Percentiles rank a stretch among this genome's conserved stretches.
phyloP scores from a whole-genome alignment of 2,113 vertebrate genomes.

The Oostethus manadensis region DNA sequence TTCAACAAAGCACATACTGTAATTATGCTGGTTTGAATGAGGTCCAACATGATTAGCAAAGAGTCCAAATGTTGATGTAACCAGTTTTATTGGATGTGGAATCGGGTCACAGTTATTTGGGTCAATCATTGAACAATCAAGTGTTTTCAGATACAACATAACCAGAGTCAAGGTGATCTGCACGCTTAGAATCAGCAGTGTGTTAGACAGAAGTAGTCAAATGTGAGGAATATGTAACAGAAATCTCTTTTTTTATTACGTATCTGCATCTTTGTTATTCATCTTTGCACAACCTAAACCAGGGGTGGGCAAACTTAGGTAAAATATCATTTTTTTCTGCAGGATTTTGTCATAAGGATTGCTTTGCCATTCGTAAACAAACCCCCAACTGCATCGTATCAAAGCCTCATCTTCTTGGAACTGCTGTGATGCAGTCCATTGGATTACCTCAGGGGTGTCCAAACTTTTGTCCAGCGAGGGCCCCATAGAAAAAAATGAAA shows the following conservation, averaged over 20 bases:
- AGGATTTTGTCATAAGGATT: too few relatives aligned
- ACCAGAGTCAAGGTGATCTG: slow-evolving; percentile 44
- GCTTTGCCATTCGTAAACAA: too few relatives aligned
- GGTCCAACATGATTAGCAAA: neutral
- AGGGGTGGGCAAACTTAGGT: too few relatives aligned
- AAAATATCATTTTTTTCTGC: too few relatives aligned
- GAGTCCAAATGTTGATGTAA: slow-evolving; percentile 1
- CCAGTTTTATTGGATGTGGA: slow-evolving; percentile 65
- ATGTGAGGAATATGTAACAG: slow-evolving; percentile 20
- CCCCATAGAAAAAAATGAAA: too few relatives aligned
- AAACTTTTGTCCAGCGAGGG: too few relatives aligned
- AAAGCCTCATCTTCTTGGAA: too few relatives aligned
- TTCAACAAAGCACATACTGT: neutral
- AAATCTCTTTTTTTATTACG: slow-evolving; percentile 4
- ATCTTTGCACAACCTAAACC: too few relatives aligned
- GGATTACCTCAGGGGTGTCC: too few relatives aligned
- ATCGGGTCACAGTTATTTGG: slow-evolving; percentile 60
- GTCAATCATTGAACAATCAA: slow-evolving; percentile 54
- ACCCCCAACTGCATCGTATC: too few relatives aligned
- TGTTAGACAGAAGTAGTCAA: slow-evolving; percentile 36
- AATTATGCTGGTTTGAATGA: neutral
- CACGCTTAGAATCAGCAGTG: slow-evolving; percentile 35
- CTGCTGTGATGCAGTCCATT: too few relatives aligned
- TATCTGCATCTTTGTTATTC: too few relatives aligned
- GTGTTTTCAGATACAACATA: slow-evolving; percentile 53